These are phyloP conservation scores for Tenualosa ilisha DNA, from an alignment of 2,797 vertebrate species.

Conservation along the genomic window DNA sequence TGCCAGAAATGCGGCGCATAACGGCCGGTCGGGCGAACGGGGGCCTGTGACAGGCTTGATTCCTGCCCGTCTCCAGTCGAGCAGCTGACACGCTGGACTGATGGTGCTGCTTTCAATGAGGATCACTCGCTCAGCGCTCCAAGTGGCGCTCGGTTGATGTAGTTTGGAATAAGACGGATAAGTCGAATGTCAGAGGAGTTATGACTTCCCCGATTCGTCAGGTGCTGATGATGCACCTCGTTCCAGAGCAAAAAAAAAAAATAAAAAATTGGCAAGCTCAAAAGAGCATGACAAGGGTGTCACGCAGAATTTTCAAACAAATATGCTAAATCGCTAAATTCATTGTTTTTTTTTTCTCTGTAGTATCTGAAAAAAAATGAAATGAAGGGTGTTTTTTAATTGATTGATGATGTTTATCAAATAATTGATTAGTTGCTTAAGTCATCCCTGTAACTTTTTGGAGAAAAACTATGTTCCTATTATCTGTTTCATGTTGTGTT, in stretches of 20 bases:
- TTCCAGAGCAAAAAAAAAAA: neutral
- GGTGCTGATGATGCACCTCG: neutral
- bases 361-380: conserved; percentile 47
- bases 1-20: conserved; percentile 24
- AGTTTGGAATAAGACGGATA: neutral
- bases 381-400: conserved; percentile 53
- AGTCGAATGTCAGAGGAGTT: conserved; percentile 7
- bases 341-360: neutral
- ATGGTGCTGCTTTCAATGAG: conserved; percentile 20
- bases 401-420: conserved; percentile 84
- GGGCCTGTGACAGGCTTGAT: conserved; percentile 17
- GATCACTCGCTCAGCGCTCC: neutral
- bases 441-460: conserved; percentile 66
- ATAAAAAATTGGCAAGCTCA: neutral
- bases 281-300: neutral
- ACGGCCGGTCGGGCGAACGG: conserved; percentile 16
- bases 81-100: conserved; percentile 2
- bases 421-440: conserved; percentile 82
- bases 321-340: neutral
- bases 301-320: neutral
- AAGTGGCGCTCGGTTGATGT: neutral
- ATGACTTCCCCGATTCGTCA: neutral
- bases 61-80: conserved; percentile 16
- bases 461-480: conserved; percentile 55
- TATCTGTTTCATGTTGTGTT: conserved; percentile 74